Conservation (phyloP, 2,888 invertebrate species). For the Theodoxus fluviatilis region DNA sequence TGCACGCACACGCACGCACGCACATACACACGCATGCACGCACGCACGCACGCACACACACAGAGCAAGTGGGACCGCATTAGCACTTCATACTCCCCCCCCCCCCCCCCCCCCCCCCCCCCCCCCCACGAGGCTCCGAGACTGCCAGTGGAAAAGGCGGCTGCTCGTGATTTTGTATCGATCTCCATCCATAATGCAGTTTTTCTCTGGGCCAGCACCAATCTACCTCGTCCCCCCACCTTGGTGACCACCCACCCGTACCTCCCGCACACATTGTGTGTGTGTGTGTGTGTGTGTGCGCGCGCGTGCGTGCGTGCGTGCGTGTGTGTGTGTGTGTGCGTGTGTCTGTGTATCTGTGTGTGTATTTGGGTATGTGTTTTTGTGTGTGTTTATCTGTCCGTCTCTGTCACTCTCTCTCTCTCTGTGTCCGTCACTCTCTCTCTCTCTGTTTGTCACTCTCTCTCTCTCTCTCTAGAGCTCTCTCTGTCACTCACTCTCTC, state of each 20-base stretch:
- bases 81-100: no score
- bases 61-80: no score
- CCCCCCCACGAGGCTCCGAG: no score
- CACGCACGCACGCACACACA: no score
- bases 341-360: not conserved
- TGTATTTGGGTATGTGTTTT: not conserved
- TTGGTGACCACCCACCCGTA: not conserved
- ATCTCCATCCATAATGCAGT: no score
- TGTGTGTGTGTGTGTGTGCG: not conserved
- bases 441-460: not conserved
- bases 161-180: no score
- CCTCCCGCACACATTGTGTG: not conserved
- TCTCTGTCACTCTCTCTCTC: not conserved
- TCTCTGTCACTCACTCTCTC: not conserved
- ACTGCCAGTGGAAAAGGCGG: no score
- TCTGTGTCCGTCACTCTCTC: not conserved
- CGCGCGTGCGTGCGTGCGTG: not conserved
- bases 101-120: no score
- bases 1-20: no score
- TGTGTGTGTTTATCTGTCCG: conserved; percentile 4
- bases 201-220: no score
- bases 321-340: not conserved
- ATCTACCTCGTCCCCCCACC: no score
- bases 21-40: no score
- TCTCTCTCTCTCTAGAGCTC: not conserved